phyloP scores from a whole-genome alignment of 2,797 vertebrate species.

The Mormyrus hasselquistii region DNA sequence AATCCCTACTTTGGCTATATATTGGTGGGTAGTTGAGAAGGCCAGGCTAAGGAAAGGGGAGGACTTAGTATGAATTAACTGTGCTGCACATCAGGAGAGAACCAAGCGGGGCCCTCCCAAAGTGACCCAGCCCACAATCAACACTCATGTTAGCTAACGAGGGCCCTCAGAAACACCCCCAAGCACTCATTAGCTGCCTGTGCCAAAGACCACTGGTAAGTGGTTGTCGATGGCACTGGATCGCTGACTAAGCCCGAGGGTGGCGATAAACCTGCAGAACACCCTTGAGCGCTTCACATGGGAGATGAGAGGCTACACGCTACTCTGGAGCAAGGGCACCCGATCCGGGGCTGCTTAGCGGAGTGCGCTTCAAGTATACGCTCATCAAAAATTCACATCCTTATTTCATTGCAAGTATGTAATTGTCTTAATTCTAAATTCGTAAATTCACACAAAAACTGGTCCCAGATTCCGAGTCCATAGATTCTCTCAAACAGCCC shows the following conservation, averaged over 20 bases:
- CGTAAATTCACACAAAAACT: background rate
- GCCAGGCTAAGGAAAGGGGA: background rate
- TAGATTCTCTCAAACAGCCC: background rate
- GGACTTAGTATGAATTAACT: background rate
- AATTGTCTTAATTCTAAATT: background rate
- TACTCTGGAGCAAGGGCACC: background rate
- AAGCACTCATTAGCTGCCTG: constrained; percentile 50
- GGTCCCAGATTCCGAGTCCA: background rate
- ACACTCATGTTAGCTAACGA: constrained; percentile 13
- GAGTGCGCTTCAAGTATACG: background rate
- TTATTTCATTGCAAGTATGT: background rate
- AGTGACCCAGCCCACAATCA: background rate
- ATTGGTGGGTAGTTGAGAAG: background rate
- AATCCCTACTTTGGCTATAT: background rate
- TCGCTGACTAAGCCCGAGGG: constrained; percentile 51
- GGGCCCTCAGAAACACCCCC: constrained; percentile 12
- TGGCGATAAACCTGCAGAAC: constrained; percentile 17
- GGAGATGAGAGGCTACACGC: background rate
- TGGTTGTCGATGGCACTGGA: constrained; percentile 30
- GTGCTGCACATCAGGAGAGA: background rate
- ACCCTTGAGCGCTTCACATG: constrained; percentile 26
- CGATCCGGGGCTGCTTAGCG: background rate
- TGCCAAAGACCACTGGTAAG: constrained; percentile 43
- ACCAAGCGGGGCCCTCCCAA: background rate
- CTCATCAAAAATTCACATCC: background rate